Conservation (phyloP, 2,113 vertebrate species). For the Odocoileus hemionus region DNA sequence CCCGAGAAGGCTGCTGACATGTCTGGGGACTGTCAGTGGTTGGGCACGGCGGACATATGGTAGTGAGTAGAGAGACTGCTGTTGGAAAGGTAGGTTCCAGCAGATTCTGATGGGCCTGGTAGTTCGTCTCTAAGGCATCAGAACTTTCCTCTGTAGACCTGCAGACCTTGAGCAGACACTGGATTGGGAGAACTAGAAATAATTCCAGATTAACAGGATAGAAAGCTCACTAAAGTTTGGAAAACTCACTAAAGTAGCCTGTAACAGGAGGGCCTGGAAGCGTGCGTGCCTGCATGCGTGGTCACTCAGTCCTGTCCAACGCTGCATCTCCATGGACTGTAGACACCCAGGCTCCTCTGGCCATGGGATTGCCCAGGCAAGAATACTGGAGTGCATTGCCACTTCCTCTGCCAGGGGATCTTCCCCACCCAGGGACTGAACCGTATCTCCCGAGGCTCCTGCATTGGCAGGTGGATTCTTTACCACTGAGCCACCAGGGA, state of each 20-base stretch:
- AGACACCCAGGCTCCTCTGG: not conserved
- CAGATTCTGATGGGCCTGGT: not conserved
- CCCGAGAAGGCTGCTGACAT: not conserved
- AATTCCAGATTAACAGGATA: not conserved
- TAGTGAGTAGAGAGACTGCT: not conserved
- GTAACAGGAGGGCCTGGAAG: not conserved
- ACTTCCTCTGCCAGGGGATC: not conserved
- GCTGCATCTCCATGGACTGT: not conserved
- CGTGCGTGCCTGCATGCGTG: rapidly evolving
- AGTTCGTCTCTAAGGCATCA: not conserved
- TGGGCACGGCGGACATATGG: not conserved
- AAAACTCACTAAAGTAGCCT: not conserved
- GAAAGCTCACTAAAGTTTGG: not conserved
- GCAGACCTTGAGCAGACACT: not conserved
- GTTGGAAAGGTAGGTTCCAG: not conserved
- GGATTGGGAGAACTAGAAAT: not conserved
- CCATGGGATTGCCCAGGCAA: not conserved
- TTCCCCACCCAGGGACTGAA: not conserved
- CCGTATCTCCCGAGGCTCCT: not conserved
- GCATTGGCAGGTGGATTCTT: not conserved
- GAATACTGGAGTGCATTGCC: not conserved
- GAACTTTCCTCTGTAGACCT: not conserved
- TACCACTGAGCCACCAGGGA: not conserved
- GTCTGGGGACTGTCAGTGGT: not conserved
- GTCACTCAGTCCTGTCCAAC: not conserved